These are phyloP conservation scores for Nipponia nippon DNA, from an alignment of 2,113 vertebrate species.

Conservation along the genomic window DNA sequence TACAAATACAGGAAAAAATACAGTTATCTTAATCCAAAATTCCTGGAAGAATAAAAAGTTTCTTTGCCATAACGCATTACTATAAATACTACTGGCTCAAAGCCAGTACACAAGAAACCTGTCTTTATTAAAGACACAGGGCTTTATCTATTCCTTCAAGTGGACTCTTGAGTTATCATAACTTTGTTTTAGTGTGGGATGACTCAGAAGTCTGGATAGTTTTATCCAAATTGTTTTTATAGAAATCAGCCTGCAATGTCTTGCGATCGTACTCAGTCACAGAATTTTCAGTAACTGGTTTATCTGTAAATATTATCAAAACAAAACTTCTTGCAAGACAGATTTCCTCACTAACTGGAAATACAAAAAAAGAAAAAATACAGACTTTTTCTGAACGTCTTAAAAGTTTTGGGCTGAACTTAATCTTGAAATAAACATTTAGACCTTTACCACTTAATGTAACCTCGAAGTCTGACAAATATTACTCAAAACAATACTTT, in stretches of 20 bases:
- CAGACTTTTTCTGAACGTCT: not conserved
- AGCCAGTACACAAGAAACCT: not conserved
- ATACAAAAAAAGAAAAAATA: not conserved
- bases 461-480: not conserved
- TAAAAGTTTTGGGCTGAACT: not conserved
- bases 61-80: not conserved
- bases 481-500: not conserved
- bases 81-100: slow-evolving; percentile 14
- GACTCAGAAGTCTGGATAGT: not conserved
- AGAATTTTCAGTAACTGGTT: slow-evolving; percentile 33
- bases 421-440: slow-evolving; percentile 13
- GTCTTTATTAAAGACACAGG: not conserved
- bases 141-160: not conserved
- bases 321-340: slow-evolving; percentile 5
- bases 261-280: rapidly evolving
- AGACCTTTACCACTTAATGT: not conserved
- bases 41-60: not conserved
- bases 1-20: not conserved
- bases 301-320: slow-evolving; percentile 37
- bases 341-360: slow-evolving; percentile 21
- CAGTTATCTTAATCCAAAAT: not conserved
- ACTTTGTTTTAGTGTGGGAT: slow-evolving; percentile 6
- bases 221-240: not conserved
- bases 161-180: not conserved
- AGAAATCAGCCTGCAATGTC: not conserved